A percentile compares a stretch with the other conserved stretches of the same genome.
These are phyloP conservation scores for Rhipidura dahli DNA, from an alignment of 2,113 vertebrate species.

Conservation along the genomic window DNA sequence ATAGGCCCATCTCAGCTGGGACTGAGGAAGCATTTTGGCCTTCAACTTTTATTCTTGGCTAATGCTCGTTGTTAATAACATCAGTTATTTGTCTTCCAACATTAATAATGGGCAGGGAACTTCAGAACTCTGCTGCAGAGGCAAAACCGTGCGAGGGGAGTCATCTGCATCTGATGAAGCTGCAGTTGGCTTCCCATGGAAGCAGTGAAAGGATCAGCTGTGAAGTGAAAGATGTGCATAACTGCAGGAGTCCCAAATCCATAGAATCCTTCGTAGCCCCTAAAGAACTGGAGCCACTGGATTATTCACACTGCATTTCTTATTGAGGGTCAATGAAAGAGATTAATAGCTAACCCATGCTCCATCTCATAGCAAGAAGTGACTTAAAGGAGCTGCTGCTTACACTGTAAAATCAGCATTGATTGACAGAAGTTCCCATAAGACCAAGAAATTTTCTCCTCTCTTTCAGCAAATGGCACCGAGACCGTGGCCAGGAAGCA, in stretches of 20 bases:
- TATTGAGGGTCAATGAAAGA: not conserved
- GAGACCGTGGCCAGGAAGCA: slow-evolving; percentile 81
- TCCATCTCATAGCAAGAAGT: not conserved
- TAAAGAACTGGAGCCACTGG: not conserved
- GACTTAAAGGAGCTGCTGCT: not conserved
- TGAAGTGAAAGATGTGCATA: not conserved
- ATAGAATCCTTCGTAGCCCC: not conserved
- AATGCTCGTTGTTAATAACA: not conserved
- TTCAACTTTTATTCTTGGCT: not conserved
- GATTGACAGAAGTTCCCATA: not conserved
- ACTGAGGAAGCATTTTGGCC: not conserved
- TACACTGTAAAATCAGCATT: not conserved
- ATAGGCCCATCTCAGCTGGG: not conserved
- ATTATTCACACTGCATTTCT: not conserved
- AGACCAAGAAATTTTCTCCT: not conserved
- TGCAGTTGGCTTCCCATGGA: not conserved
- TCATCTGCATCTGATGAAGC: not conserved
- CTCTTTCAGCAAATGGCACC: slow-evolving; percentile 72
- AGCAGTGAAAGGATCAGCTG: not conserved
- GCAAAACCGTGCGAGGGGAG: not conserved
- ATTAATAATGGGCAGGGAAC: not conserved
- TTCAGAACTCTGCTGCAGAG: not conserved
- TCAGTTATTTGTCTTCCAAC: not conserved
- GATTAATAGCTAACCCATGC: slow-evolving; percentile 1
- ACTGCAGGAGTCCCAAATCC: not conserved